phyloP scores from a whole-genome alignment of 2,888 invertebrate species.

The Pristionchus maxplancki region DNA sequence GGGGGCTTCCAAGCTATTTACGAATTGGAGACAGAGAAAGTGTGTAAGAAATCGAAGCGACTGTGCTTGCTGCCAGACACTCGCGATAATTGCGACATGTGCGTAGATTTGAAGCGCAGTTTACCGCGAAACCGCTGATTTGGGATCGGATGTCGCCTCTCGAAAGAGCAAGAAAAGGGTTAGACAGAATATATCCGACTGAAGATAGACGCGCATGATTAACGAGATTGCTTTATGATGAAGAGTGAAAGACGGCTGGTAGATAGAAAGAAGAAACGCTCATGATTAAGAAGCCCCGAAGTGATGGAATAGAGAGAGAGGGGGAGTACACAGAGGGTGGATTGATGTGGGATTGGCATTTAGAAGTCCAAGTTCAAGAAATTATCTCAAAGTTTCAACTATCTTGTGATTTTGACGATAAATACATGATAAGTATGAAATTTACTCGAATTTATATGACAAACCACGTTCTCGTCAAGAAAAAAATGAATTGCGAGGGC shows the following conservation, averaged over 20 bases:
- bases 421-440: no score
- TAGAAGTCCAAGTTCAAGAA: not conserved
- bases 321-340: not conserved
- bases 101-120: not conserved
- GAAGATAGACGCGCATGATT: not conserved
- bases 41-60: not conserved
- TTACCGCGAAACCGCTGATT: not conserved
- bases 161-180: not conserved
- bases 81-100: not conserved
- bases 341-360: slow-evolving; percentile 37
- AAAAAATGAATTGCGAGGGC: not conserved
- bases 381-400: not conserved
- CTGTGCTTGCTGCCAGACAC: not conserved
- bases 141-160: not conserved
- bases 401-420: no score
- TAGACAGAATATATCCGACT: not conserved
- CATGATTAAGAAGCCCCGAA: not conserved
- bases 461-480: no score
- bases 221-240: not conserved
- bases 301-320: not conserved
- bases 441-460: no score
- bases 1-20: not conserved
- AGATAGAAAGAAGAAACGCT: not conserved
- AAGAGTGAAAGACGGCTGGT: not conserved
- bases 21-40: no score